These are phyloP conservation scores for Amyelois transitella DNA, from an alignment of 1,140 invertebrate species.

Conservation along the genomic window DNA sequence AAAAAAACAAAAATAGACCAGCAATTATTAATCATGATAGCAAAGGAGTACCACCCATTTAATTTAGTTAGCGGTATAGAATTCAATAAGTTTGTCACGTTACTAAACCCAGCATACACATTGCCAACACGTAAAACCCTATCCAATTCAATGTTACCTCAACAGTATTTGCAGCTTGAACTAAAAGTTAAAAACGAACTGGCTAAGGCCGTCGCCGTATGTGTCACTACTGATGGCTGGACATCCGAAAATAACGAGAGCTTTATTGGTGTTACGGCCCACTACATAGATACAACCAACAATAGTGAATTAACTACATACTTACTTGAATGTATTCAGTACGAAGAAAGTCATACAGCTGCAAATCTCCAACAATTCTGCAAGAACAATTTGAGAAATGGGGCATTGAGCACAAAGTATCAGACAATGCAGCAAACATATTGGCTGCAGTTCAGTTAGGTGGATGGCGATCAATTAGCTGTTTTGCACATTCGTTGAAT, in stretches of 20 bases:
- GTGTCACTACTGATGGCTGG: conserved; percentile 6
- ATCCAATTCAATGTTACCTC: neutral
- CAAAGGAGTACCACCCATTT: conserved; percentile 1
- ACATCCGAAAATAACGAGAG: neutral
- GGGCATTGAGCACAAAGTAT: conserved; percentile 25
- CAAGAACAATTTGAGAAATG: conserved; percentile 11
- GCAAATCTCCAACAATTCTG: neutral
- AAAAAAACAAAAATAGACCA: too few species aligned
- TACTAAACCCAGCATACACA: neutral
- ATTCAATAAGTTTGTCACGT: neutral
- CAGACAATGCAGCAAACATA: conserved; percentile 40
- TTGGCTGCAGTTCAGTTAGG: conserved; percentile 16
- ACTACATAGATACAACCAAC: conserved; percentile 1
- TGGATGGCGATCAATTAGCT: conserved; percentile 20
- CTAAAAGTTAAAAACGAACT: neutral
- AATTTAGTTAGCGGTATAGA: neutral
- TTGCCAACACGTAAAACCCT: conserved; percentile 4
- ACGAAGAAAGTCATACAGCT: neutral
- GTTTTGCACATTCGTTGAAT: conserved; percentile 26
- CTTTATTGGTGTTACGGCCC: neutral
- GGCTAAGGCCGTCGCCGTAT: neutral
- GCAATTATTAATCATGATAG: neutral
- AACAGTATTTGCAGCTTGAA: neutral
- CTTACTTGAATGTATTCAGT: neutral
- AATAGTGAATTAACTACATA: neutral